Base-by-base conservation (phyloP, 2,888 invertebrate genomes). In the Macrosiphum euphorbiae region DNA sequence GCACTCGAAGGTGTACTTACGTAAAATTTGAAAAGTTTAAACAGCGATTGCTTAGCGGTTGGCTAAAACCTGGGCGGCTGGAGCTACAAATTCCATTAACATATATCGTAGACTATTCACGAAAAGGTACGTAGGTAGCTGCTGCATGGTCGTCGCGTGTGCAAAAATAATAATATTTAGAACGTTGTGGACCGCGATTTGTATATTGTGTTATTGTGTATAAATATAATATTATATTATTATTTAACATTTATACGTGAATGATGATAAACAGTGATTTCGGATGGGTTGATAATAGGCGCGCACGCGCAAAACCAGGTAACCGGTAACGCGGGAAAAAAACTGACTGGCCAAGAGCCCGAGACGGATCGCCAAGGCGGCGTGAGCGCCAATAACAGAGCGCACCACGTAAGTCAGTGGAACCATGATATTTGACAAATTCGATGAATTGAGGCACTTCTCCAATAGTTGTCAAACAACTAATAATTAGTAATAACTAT, bases 291-390 rank as follows among this genome's bases (percentile, higher is more conserved):
- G 78, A 78, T 78, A 78, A 78, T 35, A 35, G 8, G 78, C 78
- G 20, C 35, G 78, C 35, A 20, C 7, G 78, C 78, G 78, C 35
- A 78, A 20, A 78, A 78, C 78, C 78, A 24, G 20, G 8, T 78
- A 78, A 20, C 78, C 78, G 78, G 78, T 78, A 78, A 78, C 35
- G 78, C 78, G 78, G 78, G 78, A 78, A 67, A 67, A 55, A 35
- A 20, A 35, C 1, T 35, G 7, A 78, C 78, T 35, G 20, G 7
- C 35, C 8, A 20, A 20, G 35, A 20, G 78, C 20, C 20, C n/a
- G 67, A 78, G 5, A 78, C 20, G 24, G 2, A 78, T 8, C 58
- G 26, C 26, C 26, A 47, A 47, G 11, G 47, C 47, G 47, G 47
- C 47, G 47, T 47, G 47, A 47, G 47, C 58, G 58, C 58, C n/a